phyloP scores from a whole-genome alignment of 2,113 vertebrate species.

The Notiomystis cincta region DNA sequence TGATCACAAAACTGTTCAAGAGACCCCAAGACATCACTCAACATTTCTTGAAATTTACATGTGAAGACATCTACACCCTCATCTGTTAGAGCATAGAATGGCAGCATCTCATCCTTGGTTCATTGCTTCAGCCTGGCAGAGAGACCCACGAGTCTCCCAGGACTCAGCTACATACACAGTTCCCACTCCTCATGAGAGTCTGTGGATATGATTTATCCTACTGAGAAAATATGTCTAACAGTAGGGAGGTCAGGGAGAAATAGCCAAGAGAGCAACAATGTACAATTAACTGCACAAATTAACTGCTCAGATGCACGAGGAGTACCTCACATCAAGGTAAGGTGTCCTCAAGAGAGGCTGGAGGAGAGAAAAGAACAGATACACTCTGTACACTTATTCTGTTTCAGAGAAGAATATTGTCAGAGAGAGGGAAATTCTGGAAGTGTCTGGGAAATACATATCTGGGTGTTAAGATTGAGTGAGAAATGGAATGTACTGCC shows the following conservation, averaged over 20 bases:
- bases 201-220: background rate
- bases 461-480: background rate
- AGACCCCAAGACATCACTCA: background rate
- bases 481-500: background rate
- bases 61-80: background rate
- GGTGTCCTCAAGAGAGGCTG: background rate
- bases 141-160: background rate
- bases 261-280: background rate
- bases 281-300: background rate
- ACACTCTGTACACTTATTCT: background rate
- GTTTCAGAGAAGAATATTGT: background rate
- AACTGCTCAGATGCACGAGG: background rate
- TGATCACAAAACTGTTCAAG: background rate
- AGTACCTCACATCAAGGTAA: background rate
- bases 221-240: background rate
- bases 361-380: background rate
- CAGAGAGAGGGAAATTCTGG: background rate
- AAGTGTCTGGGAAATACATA: background rate
- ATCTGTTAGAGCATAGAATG: background rate
- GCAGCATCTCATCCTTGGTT: background rate
- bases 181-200: background rate
- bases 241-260: background rate
- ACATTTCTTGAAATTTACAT: background rate
- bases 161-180: rapidly evolving
- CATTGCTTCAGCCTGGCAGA: background rate